Evolutionary conservation across 2,797 vertebrate genomes (phyloP).

Genomic region (Menidia menidia): DNA sequence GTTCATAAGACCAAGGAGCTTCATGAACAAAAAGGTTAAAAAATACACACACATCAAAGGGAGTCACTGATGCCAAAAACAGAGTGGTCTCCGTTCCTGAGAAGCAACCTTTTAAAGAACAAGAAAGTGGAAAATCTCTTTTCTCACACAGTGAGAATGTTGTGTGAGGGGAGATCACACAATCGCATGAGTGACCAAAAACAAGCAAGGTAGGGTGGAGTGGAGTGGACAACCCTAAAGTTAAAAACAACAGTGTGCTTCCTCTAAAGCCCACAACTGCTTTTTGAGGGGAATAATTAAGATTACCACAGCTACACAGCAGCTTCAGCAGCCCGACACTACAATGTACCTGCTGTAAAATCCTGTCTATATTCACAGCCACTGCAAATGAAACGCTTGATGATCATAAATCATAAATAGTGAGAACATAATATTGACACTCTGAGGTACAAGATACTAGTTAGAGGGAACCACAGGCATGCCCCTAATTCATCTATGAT

Average conservation of each 20-base stretch:
- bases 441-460: constrained; percentile 28
- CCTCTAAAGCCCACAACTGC: background rate
- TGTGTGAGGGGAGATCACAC: constrained; percentile 18
- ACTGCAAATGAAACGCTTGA: constrained; percentile 1
- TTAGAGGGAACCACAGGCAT: constrained; percentile 18
- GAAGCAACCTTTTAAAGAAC: constrained; percentile 20
- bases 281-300: constrained; percentile 1
- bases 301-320: background rate
- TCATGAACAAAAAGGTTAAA: constrained; percentile 30
- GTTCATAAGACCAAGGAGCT: constrained; percentile 24
- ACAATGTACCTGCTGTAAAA: constrained; percentile 30
- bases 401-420: constrained; percentile 63
- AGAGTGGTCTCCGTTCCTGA: constrained; percentile 29
- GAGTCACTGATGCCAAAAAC: constrained; percentile 44
- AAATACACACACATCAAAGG: constrained; percentile 12
- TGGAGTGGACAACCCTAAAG: constrained; percentile 14
- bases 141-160: constrained; percentile 36
- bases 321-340: background rate
- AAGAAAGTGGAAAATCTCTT: constrained; percentile 50
- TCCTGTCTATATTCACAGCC: constrained; percentile 14
- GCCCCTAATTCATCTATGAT: constrained; percentile 33
- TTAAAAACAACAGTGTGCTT: constrained; percentile 10
- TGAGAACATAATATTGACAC: constrained; percentile 27
- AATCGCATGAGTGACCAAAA: constrained; percentile 31
- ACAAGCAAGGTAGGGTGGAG: background rate